Conservation (phyloP, 1,140 invertebrate species). For the Gonatopus flavifemur region DNA sequence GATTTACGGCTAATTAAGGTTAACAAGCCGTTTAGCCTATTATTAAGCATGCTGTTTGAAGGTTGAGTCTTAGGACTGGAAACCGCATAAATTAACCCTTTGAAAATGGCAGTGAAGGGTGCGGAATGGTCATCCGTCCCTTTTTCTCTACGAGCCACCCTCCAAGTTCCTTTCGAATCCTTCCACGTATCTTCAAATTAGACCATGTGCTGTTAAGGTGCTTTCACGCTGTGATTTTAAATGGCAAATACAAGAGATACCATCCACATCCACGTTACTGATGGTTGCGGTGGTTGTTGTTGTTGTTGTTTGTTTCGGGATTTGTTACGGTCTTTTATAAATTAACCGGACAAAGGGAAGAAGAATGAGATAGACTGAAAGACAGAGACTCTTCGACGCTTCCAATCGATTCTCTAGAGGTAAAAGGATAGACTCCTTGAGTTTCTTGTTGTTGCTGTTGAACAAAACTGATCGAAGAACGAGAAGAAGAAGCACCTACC, state of each 20-base stretch:
- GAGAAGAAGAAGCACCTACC: not conserved
- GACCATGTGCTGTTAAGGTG: conserved; percentile 23
- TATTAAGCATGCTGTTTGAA: conserved; percentile 45
- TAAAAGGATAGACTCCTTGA: too few species aligned
- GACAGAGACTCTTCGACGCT: too few species aligned
- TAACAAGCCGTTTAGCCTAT: conserved; percentile 51
- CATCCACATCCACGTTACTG: too few species aligned
- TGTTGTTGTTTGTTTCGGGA: conserved; percentile 39
- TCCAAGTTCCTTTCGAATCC: too few species aligned
- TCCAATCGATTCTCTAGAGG: too few species aligned
- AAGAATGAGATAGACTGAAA: too few species aligned
- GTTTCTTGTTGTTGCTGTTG: too few species aligned
- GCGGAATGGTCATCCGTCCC: conserved; percentile 18
- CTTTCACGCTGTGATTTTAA: conserved; percentile 46
- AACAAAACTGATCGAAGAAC: too few species aligned
- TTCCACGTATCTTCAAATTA: conserved; percentile 46
- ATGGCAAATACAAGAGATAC: conserved; percentile 34
- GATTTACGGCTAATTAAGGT: conserved; percentile 52
- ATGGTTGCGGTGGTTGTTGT: too few species aligned
- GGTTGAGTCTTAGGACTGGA: conserved; percentile 22
- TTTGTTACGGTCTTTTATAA: conserved; percentile 38
- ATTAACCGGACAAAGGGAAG: too few species aligned
- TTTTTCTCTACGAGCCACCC: conserved; percentile 34
- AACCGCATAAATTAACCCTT: conserved; percentile 36
- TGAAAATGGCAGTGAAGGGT: conserved; percentile 10